A percentile compares a stretch with the other conserved stretches of the same genome.
phyloP scores from a whole-genome alignment of 2,797 vertebrate species.

The Bufotes viridis region DNA sequence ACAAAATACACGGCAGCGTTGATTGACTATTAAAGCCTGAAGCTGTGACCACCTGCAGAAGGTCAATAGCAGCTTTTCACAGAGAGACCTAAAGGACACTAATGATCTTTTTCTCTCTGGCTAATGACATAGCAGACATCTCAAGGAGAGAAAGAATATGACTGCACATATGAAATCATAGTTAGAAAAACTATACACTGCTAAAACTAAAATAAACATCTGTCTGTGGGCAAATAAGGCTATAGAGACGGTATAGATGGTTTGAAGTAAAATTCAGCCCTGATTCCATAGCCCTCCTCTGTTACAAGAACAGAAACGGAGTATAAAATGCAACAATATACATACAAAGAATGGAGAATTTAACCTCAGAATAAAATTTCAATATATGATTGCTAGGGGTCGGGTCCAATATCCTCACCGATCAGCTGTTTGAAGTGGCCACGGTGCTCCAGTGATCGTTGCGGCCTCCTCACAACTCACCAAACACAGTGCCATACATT shows the following conservation, averaged over 20 bases:
- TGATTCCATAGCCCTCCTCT: too few species aligned
- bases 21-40: conserved; percentile 26
- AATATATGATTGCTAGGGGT: too few species aligned
- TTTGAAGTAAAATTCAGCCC: too few species aligned
- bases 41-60: conserved; percentile 15
- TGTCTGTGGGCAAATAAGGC: neutral
- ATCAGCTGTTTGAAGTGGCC: too few species aligned
- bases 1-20: conserved; percentile 3
- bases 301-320: too few species aligned
- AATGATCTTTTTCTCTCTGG: conserved; percentile 29
- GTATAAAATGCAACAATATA: too few species aligned
- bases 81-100: neutral
- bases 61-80: conserved; percentile 36
- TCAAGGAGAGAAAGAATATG: conserved; percentile 27
- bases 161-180: conserved; percentile 4
- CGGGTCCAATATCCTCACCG: too few species aligned
- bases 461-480: too few species aligned
- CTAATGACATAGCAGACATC: conserved; percentile 19
- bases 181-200: neutral
- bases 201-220: neutral
- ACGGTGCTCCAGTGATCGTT: too few species aligned
- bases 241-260: neutral
- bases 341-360: too few species aligned
- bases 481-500: too few species aligned
- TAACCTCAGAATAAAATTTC: neutral